Base-by-base conservation (phyloP, 2,888 invertebrate species). In the Rotaria sp. region DNA sequence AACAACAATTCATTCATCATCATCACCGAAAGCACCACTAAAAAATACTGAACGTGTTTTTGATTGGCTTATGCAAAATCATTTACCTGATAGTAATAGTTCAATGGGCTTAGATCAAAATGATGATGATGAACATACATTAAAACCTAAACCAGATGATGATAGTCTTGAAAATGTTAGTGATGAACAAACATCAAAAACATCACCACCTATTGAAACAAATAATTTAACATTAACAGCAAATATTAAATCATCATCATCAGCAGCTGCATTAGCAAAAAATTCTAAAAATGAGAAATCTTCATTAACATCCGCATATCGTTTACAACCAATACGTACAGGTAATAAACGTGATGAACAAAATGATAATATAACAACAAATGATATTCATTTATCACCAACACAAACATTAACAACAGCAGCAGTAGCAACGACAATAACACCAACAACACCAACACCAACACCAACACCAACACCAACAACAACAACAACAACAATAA, bases 11-110 rank as follows among this genome's bases (percentile, higher is more conserved):
- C 38, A 41, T 18, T 80, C 80, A 1, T 80, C 80, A 26, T 80
- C 75, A 26, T 80, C 80, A 18, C 80, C 80, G 15, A 80, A 80
- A 80, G 45, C 45, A 15, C 45, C 45, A 45, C n/a, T 41, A n/a
- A 80, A 80, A 80, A 45, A 80, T 80, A 41, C 80, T 13, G 45
- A 80, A 80, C 45, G 41, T n/a, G 80, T 80, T 26, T 80, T 80
- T 45, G 80, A 80, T 80, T 80, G 80, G 80, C 26, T 80, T 7
- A 80, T 80, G 80, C 80, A 80, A n/a, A 80, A 80, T 45, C 80
- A 80, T 80, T 21, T 21, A 13, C 18, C 38, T 80, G 45, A 80
- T 80, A 80, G 45, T 80, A 80, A 80, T 15, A 45, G 80, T 80
- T 41, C 45, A 13, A 80, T 80, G 41, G 80, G 67, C 1, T 67